Evolutionary conservation across 1,140 invertebrate species (phyloP).

Genomic region (Zaprionus ornatus): DNA sequence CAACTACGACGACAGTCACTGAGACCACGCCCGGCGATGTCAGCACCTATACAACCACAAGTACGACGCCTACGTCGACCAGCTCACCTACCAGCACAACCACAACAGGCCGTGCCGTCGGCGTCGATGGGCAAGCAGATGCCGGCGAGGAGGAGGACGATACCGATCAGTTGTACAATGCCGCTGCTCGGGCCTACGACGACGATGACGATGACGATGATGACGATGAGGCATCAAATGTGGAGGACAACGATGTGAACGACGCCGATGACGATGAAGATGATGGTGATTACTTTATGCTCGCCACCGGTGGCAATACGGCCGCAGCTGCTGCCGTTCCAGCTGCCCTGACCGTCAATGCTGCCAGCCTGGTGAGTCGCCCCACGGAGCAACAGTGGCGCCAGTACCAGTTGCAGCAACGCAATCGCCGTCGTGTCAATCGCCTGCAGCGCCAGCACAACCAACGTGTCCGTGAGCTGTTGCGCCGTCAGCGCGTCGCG

Average conservation of each 20-base stretch:
- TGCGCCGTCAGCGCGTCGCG: constrained; percentile 54
- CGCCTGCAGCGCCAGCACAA: constrained; percentile 65
- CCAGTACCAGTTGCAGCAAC: constrained; percentile 60
- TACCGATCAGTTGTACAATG: constrained; percentile 8
- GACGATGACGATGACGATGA: constrained; percentile 48
- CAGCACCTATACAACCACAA: background rate
- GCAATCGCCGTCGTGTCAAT: constrained; percentile 65
- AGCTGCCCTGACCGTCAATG: background rate
- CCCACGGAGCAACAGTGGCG: constrained; percentile 62
- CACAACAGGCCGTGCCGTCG: background rate
- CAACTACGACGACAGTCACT: constrained; percentile 6
- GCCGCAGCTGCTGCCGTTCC: background rate
- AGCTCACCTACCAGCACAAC: background rate
- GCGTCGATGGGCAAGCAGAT: no score
- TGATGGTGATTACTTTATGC: constrained; percentile 42
- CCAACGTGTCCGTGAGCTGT: constrained; percentile 44
- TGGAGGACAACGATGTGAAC: background rate
- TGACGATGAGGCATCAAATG: constrained; percentile 22
- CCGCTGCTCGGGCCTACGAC: background rate
- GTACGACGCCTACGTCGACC: background rate
- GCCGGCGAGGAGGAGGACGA: background rate
- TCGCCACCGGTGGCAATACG: constrained; percentile 8
- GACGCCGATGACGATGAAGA: constrained; percentile 38
- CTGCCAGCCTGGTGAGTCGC: constrained; percentile 16
- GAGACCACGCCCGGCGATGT: background rate